These are phyloP conservation scores for Coregonus clupeaformis DNA, from an alignment of 2,113 vertebrate species.

Conservation along the genomic window DNA sequence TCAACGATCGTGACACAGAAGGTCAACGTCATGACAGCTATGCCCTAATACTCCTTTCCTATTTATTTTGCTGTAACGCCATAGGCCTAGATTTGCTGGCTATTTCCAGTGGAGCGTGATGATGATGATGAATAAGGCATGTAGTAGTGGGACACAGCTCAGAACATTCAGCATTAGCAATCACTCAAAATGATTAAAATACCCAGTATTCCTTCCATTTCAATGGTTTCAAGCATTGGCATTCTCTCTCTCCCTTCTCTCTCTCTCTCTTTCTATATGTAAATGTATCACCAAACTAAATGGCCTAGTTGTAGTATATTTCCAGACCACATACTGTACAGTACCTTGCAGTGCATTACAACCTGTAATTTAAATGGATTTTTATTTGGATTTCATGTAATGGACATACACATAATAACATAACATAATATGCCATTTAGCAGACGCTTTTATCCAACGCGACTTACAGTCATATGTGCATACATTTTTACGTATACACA, in stretches of 20 bases:
- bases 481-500: too few relatives aligned
- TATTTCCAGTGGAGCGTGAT: not conserved
- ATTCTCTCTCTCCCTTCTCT: conserved; percentile 3
- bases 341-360: too few relatives aligned
- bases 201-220: not conserved
- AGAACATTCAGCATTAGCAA: not conserved
- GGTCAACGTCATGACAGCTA: not conserved
- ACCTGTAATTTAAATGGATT: too few relatives aligned
- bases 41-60: not conserved
- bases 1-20: too few relatives aligned
- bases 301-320: not conserved
- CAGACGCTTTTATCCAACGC: too few relatives aligned
- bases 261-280: not conserved
- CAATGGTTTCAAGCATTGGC: not conserved
- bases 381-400: too few relatives aligned
- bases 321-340: not conserved
- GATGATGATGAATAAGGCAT: not conserved
- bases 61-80: not conserved
- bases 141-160: not conserved
- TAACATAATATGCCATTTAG: too few relatives aligned
- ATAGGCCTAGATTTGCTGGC: not conserved
- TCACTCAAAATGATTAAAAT: not conserved
- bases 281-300: too few relatives aligned
- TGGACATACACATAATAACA: too few relatives aligned
- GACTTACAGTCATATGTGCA: too few relatives aligned